Evolutionary conservation across 1,140 invertebrate genomes (phyloP).

Genomic region (Arctopsyche grandis): DNA sequence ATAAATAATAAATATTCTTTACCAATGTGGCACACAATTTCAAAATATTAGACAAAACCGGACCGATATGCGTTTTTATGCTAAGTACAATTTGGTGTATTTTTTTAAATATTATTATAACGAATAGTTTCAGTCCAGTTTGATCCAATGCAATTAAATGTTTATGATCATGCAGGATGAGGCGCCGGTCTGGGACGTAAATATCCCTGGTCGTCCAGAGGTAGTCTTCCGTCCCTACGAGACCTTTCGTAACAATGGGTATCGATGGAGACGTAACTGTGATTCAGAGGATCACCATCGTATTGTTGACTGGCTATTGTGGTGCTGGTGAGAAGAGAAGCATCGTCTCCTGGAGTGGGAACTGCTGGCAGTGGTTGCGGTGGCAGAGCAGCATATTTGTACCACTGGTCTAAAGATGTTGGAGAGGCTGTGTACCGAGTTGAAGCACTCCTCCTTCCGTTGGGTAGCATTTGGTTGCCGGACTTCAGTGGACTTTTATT

Average conservation of each 20-base stretch:
- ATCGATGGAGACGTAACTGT: constrained; percentile 66
- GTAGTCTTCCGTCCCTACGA: constrained; percentile 55
- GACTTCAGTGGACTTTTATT: constrained; percentile 65
- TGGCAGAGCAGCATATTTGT: constrained; percentile 66
- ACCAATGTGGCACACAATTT: constrained; percentile 23
- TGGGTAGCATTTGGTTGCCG: constrained; percentile 61
- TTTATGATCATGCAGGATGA: constrained; percentile 13
- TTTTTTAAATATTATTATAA: neutral
- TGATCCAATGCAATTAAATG: neutral
- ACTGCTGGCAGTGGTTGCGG: constrained; percentile 59
- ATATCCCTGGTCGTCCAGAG: constrained; percentile 66
- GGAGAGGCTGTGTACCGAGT: constrained; percentile 66
- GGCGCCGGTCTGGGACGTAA: constrained; percentile 63
- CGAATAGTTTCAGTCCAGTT: constrained; percentile 1
- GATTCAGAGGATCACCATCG: constrained; percentile 63
- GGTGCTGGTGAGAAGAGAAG: constrained; percentile 65
- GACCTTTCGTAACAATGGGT: constrained; percentile 66
- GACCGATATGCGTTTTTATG: constrained; percentile 20
- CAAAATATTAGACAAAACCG: neutral
- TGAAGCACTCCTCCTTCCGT: constrained; percentile 61
- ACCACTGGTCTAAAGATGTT: constrained; percentile 66
- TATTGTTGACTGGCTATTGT: constrained; percentile 65
- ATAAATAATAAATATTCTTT: constrained; percentile 22
- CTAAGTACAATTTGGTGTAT: constrained; percentile 13
- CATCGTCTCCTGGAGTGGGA: constrained; percentile 61